Percentiles rank a stretch among this genome's conserved stretches.
Conservation (phyloP, 2,888 invertebrate genomes). For the Ophion ellenae region DNA sequence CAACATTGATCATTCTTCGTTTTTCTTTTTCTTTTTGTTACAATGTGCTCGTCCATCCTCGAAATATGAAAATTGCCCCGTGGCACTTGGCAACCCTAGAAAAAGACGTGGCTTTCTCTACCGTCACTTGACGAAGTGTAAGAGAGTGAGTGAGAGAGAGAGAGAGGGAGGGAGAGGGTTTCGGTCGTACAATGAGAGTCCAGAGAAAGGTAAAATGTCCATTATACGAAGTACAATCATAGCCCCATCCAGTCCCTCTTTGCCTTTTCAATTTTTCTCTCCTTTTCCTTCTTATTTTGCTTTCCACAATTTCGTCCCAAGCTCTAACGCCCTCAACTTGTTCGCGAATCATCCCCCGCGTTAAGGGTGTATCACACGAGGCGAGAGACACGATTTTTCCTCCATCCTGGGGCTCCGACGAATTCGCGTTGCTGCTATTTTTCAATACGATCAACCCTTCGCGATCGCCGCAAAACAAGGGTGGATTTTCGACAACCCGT, state of each 20-base stretch:
- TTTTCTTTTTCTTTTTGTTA: constrained; percentile 7
- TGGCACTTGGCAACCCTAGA: constrained; percentile 54
- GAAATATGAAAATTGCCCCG: constrained; percentile 62
- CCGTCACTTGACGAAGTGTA: constrained; percentile 44
- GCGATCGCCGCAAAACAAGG: background rate
- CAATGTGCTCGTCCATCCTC: constrained; percentile 58
- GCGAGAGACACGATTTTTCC: background rate
- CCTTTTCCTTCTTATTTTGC: constrained; percentile 32
- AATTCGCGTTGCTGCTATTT: background rate
- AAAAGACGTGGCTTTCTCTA: constrained; percentile 36
- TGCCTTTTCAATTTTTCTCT: constrained; percentile 17
- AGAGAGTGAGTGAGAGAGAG: constrained; percentile 15
- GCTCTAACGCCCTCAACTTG: constrained; percentile 18
- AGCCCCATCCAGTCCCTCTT: constrained; percentile 42
- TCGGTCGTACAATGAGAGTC: constrained; percentile 56
- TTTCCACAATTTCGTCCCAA: constrained; percentile 49
- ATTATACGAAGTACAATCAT: constrained; percentile 57
- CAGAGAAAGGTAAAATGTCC: constrained; percentile 59
- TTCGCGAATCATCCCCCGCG: background rate
- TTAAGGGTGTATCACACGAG: constrained; percentile 29
- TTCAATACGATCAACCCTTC: background rate
- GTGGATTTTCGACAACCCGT: background rate
- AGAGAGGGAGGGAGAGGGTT: background rate
- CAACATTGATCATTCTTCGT: constrained; percentile 41
- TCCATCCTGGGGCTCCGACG: background rate